Conservation (phyloP, 2,113 vertebrate genomes). For the Callorhinus ursinus region DNA sequence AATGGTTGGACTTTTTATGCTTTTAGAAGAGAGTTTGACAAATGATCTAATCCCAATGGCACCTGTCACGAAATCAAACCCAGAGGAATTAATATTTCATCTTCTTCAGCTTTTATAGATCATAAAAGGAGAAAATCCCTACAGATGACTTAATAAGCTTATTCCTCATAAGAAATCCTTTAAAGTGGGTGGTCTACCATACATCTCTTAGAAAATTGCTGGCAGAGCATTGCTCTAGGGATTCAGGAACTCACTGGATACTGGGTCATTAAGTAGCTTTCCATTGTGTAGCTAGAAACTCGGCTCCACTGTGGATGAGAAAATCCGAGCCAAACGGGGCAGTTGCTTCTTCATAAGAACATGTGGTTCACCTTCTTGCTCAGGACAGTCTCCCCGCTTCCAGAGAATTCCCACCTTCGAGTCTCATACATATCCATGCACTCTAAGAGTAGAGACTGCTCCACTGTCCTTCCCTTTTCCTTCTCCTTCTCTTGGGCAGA, state of each 20-base stretch:
- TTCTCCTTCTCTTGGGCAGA: background rate
- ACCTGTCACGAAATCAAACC: background rate
- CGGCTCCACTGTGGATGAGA: background rate
- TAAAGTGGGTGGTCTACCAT: background rate
- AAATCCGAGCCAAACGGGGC: background rate
- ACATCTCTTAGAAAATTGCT: background rate
- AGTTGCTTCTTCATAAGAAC: background rate
- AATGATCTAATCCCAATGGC: background rate
- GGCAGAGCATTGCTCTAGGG: background rate
- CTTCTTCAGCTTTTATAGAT: background rate
- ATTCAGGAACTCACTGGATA: background rate
- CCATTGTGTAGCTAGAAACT: background rate
- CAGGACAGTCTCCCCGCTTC: background rate
- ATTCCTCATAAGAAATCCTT: background rate
- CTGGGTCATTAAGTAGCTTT: background rate
- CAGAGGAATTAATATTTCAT: background rate
- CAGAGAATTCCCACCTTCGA: background rate
- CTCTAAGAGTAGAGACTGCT: background rate
- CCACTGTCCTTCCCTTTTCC: background rate
- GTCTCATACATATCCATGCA: background rate
- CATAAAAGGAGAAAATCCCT: background rate
- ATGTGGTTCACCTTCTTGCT: background rate
- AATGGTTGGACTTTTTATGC: background rate
- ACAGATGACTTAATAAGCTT: background rate
- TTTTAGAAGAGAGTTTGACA: slow-evolving; percentile 35